These are phyloP conservation scores for Rhinoptilus africanus DNA, from an alignment of 2,113 vertebrate genomes.

Conservation along the genomic window DNA sequence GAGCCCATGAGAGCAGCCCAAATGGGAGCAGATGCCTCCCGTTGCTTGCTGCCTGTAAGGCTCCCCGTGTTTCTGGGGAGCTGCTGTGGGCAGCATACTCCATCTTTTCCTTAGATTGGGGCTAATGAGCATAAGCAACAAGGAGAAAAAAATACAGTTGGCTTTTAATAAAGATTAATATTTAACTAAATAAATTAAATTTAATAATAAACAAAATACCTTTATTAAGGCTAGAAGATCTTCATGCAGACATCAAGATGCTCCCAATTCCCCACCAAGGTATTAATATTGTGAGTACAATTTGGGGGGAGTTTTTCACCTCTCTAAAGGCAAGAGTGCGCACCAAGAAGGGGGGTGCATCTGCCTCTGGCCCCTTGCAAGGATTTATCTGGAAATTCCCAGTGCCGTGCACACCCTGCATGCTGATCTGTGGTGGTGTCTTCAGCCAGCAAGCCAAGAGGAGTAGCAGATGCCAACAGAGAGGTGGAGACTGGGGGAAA, in stretches of 20 bases:
- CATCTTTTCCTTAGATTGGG: background rate
- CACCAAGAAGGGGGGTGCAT: too few relatives aligned
- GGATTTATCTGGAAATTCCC: background rate
- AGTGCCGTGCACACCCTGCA: background rate
- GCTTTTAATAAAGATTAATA: background rate
- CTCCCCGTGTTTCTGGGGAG: background rate
- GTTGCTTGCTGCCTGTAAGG: background rate
- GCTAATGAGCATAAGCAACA: accelerated
- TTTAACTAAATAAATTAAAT: too few relatives aligned
- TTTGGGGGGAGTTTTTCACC: background rate
- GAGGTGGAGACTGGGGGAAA: background rate
- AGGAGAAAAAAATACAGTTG: background rate
- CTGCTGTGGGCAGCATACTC: background rate
- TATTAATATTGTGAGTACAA: background rate
- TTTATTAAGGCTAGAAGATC: too few relatives aligned
- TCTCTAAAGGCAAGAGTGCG: background rate
- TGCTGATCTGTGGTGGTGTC: background rate
- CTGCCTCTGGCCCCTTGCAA: accelerated
- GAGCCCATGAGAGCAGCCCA: background rate
- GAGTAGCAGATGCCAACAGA: background rate
- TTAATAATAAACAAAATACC: too few relatives aligned
- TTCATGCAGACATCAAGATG: background rate
- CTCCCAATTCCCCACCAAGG: background rate
- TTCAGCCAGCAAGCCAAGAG: background rate
- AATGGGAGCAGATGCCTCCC: background rate